Evolutionary conservation across 2,797 vertebrate genomes (phyloP), one percentile per base, ranked within the genome.

Genomic region (Emydoidea blandingii): DNA sequence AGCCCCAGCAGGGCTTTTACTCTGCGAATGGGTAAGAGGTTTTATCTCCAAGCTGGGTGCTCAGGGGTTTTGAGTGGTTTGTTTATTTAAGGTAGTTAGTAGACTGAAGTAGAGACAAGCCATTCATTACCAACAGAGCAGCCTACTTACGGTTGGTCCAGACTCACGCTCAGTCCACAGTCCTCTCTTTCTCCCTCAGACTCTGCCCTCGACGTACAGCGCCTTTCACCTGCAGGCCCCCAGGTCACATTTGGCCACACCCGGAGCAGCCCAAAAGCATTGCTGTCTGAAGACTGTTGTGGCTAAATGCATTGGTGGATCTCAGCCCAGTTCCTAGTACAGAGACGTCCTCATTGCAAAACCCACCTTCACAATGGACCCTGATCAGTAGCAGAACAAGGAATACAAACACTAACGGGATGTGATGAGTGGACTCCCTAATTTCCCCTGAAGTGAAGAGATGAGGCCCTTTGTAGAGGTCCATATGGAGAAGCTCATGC

Each of bases 31-130:
- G 44, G 12, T 78, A 16, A 9, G 16, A 49, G 65, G n/a, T 68
- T 68, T 68, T 68, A 68, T 37, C 19, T 34, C 37, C n/a, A 1
- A 59, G 2, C 18, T 34, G 54, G 6, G 2, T 88, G 12, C 41
- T 47, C 47, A 0, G 0, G 85, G 53, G 4, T 3, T 54, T 9
- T 23, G 53, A 23, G 21, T 54, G 53, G 21, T 54, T 54, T 54
- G 54, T 54, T 54, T 54, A 54, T 54, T 53, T 53, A 21, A 53
- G 52, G 52, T 21, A 53, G 52, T 53, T 25, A 54, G 54, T 54
- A 54, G 21, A 25, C 54, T 54, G 54, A 54, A 10, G 23, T 10
- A 54, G 54, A 54, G 54, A 23, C 25, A 25, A 54, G 54, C 23
- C 54, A 54, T 54, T 54, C 21, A 25, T 54, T 25, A 25, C 54